Percentiles rank a stretch among this genome's conserved stretches.
These are phyloP conservation scores for Pristionchus mayeri DNA, from an alignment of 2,888 invertebrate genomes.

Conservation along the genomic window DNA sequence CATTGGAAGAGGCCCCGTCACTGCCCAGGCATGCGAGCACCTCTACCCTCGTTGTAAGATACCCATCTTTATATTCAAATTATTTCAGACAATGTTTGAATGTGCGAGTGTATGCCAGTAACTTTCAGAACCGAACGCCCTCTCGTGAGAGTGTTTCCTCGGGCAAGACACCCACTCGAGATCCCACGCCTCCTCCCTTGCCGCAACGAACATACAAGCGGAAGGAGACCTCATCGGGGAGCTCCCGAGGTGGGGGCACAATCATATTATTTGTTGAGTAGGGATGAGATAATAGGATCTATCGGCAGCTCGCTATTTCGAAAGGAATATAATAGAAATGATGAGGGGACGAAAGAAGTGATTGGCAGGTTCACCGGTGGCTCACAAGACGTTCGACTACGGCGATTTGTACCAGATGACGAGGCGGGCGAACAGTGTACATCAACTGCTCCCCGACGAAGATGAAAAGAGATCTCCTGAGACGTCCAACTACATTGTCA, in stretches of 20 bases:
- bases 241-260: slow-evolving; percentile 10
- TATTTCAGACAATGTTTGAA: no score
- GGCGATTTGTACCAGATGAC: slow-evolving; percentile 5
- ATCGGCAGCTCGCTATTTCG: not conserved
- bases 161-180: slow-evolving; percentile 21
- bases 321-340: not conserved
- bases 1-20: not conserved
- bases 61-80: no score
- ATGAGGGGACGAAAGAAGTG: not conserved
- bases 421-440: not conserved
- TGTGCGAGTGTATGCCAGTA: no score
- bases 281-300: not conserved
- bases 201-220: slow-evolving; percentile 33
- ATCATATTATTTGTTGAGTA: not conserved
- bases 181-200: slow-evolving; percentile 26
- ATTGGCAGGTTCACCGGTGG: slow-evolving; percentile 16
- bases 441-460: slow-evolving; percentile 8
- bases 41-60: slow-evolving; percentile 14
- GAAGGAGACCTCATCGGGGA: slow-evolving; percentile 13
- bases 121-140: slow-evolving; percentile 4
- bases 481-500: slow-evolving; percentile 29
- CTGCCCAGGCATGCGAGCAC: slow-evolving; percentile 40
- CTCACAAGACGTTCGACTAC: slow-evolving; percentile 43
- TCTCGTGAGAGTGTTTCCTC: slow-evolving; percentile 14
- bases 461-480: no score